Evolutionary conservation across 2,113 vertebrate species (phyloP), one percentile per base, ranked within the genome.

Genomic region (Andinoacara biseriatus): DNA sequence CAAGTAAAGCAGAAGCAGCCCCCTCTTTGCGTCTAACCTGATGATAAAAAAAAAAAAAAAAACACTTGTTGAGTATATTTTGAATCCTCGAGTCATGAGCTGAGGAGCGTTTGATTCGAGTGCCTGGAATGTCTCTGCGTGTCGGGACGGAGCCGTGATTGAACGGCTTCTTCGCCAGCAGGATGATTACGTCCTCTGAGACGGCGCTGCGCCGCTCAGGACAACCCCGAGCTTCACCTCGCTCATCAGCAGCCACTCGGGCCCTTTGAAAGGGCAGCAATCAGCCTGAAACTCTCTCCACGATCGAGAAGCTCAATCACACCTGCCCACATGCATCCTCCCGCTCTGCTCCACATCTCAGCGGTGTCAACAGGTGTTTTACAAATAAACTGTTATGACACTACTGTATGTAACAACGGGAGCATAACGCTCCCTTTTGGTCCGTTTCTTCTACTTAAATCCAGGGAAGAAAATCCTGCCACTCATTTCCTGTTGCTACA

Each of bases 71-170:
- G 54, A 78, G 29, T 46, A 17, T 18, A 56, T 74, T 79, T 61
- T 67, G 59, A 57, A 15, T 83, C 33, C 56, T 61, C 7, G 18
- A 84, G 26, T 63, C 57, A 74, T 43, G 67, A 82, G 69, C 79
- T 1, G 85, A 78, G 77, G 56, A 78, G 69, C 33, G 40, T 76
- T 86, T 87, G 87, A 89, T 89, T 89, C 24, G 38, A 87, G 87
- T 33, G 61, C 31, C 67, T 58, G 18, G 52, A 82, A 78, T 22
- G 65, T 52, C 43, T 4, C 3, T 6, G 40, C 2, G 65, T 17
- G 11, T 31, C 10, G 3, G 33, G 52, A 60, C 22, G 1, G 40
- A 67, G 74, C 10, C 15, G 14, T 86, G 78, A 84, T 86, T 87
- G 67, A 78, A 78, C 5, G 4, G 13, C 59, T 61, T 60, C 61